phyloP scores from a whole-genome alignment of 2,113 vertebrate species.

The Coregonus clupeaformis region DNA sequence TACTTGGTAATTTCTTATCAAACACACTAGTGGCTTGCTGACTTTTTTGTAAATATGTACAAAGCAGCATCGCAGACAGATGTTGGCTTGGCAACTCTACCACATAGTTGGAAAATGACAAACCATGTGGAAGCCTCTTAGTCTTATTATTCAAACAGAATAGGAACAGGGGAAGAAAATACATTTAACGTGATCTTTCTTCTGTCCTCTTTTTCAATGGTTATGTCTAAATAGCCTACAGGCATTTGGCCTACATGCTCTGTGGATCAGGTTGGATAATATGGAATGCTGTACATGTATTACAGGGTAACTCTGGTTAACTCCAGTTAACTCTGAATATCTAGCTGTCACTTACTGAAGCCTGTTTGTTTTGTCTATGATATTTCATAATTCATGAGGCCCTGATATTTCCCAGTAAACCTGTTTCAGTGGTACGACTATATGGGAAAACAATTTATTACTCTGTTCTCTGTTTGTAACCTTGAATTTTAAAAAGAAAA shows the following conservation, averaged over 20 bases:
- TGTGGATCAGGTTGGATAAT: not conserved
- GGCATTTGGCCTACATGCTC: not conserved
- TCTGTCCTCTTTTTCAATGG: not conserved
- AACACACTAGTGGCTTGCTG: too few relatives aligned
- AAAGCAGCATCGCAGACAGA: not conserved
- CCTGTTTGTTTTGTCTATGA: not conserved
- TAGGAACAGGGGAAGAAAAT: not conserved
- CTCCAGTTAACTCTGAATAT: not conserved
- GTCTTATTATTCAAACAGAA: not conserved
- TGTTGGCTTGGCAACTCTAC: not conserved
- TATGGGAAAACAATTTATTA: constrained; percentile 12
- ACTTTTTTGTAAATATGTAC: not conserved
- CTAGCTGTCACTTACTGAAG: not conserved
- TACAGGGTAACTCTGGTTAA: not conserved
- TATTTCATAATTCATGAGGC: not conserved
- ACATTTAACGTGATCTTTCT: not conserved
- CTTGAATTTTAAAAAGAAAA: constrained; percentile 50
- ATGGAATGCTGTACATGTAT: not conserved
- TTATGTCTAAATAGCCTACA: not conserved
- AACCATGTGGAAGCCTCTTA: not conserved
- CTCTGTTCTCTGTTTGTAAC: constrained; percentile 39
- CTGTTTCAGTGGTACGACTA: not conserved
- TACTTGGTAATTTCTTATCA: too few relatives aligned
- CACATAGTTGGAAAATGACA: not conserved
- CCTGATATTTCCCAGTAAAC: not conserved